Conservation (phyloP, 2,113 vertebrate species). For the Campylomormyrus tamandua region DNA sequence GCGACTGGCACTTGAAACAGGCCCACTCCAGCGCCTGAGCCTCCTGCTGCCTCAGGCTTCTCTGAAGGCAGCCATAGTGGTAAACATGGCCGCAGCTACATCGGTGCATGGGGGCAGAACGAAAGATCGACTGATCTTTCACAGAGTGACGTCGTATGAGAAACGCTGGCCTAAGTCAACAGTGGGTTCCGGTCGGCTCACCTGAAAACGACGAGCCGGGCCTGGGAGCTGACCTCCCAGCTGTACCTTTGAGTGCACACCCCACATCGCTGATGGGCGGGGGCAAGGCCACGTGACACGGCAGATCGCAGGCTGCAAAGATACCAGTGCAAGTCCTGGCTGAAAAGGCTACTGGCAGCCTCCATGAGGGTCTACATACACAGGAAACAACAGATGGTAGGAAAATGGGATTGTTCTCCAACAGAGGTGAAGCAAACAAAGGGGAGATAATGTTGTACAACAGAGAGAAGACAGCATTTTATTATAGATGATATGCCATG, state of each 20-base stretch:
- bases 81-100: slow-evolving; percentile 25
- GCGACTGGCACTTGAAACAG: slow-evolving; percentile 18
- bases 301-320: slow-evolving; percentile 7
- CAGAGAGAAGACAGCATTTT: neutral
- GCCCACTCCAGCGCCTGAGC: neutral
- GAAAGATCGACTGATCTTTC: neutral
- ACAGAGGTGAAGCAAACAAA: neutral
- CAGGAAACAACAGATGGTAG: neutral
- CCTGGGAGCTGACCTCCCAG: neutral
- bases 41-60: neutral
- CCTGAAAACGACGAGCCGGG: slow-evolving; percentile 19
- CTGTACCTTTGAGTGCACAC: slow-evolving; percentile 11
- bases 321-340: slow-evolving; percentile 22
- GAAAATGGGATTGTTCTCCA: neutral
- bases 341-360: slow-evolving; percentile 13
- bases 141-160: neutral
- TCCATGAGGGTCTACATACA: slow-evolving; percentile 21
- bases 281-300: slow-evolving; percentile 12
- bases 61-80: slow-evolving; percentile 19
- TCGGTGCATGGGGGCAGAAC: neutral
- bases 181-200: neutral
- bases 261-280: neutral
- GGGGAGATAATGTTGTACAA: neutral
- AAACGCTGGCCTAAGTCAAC: neutral
- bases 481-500: neutral